Conservation (phyloP, 2,797 vertebrate genomes). For the Phalanger gymnotis region DNA sequence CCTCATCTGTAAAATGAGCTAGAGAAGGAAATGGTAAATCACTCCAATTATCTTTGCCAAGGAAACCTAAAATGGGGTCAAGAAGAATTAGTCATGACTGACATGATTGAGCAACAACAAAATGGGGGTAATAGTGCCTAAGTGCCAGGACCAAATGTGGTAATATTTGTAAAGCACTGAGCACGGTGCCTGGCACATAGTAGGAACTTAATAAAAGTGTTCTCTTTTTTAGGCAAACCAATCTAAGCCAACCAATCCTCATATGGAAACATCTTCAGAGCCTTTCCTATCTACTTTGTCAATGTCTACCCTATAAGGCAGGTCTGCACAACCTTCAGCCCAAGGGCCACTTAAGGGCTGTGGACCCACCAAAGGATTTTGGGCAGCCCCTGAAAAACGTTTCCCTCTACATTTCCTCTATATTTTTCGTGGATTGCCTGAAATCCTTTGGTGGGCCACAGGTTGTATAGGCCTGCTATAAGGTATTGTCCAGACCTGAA, state of each 20-base stretch:
- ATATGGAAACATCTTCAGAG: no score
- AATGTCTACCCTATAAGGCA: not conserved
- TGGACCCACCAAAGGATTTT: no score
- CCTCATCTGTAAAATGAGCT: not conserved
- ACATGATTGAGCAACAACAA: not conserved
- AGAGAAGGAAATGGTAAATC: not conserved
- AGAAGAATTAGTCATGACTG: not conserved
- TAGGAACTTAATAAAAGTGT: not conserved
- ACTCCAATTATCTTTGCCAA: not conserved
- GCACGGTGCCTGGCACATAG: not conserved
- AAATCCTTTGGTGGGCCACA: no score
- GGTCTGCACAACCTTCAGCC: no score
- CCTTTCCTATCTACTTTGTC: not conserved
- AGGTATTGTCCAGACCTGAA: not conserved
- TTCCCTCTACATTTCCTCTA: no score
- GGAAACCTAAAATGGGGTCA: not conserved
- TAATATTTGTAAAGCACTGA: not conserved
- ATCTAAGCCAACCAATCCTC: not conserved
- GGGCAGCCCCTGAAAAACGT: no score
- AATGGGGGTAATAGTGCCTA: not conserved
- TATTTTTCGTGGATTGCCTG: no score
- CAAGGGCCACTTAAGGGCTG: no score
- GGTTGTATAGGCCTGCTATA: not conserved
- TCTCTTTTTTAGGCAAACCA: not conserved
- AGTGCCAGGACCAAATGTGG: not conserved